Evolutionary conservation across 2,797 vertebrate genomes (phyloP), one percentile per base, ranked within the genome.

Genomic region (Brotula barbata): DNA sequence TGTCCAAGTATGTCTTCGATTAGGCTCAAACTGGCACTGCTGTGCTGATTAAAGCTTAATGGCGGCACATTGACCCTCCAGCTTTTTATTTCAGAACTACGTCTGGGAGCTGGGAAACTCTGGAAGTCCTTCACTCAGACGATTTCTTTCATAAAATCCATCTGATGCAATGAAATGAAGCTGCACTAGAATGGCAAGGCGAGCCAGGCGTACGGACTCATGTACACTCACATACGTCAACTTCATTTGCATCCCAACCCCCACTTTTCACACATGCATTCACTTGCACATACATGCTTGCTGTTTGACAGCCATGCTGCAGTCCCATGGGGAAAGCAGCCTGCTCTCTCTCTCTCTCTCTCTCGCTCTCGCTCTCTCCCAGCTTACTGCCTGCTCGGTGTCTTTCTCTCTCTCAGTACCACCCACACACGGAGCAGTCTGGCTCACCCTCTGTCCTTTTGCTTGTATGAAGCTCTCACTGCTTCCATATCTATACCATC

Each of bases 341-440:
- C 83, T 82, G 79, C 73, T 71, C 78, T 85, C 53, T 68, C 77
- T 81, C 62, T 78, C 81, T 60, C 40, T 68, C 77, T 81, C 62
- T 77, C 82, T 60, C 40, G n/a, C n/a, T 58, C 25, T 8, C 25
- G 4, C 25, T 65, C 76, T 81, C 64, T 77, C 82, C 60, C 40
- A 77, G 81, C 78, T 79, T 68, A 64, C 83, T 78, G 77, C 64
- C 67, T 64, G 73, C 71, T 77, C 64, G 12, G 22, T 74, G 77
- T 64, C 39, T 70, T 63, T 68, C 64, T 81, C 65, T 70, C 63
- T 64, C 59, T 60, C 63, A 70, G 74, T 63, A 89, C 87, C 88
- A 74, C 91, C 90, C 89, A 91, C 90, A 85, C 83, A 84, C 45
- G 41, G 64, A 87, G 81, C 88, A 88, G 88, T 79, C 86, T 85